phyloP scores from a whole-genome alignment of 2,113 vertebrate species.

The Colossoma macropomum region DNA sequence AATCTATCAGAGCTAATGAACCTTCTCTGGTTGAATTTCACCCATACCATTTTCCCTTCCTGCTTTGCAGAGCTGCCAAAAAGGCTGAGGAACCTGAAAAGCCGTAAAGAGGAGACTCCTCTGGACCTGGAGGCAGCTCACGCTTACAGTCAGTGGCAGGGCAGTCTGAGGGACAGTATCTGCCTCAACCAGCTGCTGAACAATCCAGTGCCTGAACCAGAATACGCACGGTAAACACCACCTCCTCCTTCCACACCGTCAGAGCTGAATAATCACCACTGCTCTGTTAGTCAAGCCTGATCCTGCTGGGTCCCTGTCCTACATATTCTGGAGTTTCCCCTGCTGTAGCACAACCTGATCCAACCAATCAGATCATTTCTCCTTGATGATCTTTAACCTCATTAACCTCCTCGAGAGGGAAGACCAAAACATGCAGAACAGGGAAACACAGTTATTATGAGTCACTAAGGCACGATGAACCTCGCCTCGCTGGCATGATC shows the following conservation, averaged over 20 bases:
- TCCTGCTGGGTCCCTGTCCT: too few relatives aligned
- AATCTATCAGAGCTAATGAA: background rate
- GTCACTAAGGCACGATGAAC: too few relatives aligned
- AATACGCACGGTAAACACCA: slow-evolving; percentile 76
- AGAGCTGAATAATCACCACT: too few relatives aligned
- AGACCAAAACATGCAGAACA: too few relatives aligned
- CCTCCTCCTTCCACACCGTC: background rate
- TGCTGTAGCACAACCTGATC: too few relatives aligned
- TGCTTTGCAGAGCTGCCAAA: background rate
- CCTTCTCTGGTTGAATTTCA: background rate
- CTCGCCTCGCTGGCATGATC: too few relatives aligned
- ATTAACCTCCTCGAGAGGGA: too few relatives aligned
- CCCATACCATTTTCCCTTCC: background rate
- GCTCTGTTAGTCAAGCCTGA: too few relatives aligned
- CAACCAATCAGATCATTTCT: too few relatives aligned
- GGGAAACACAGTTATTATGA: too few relatives aligned
- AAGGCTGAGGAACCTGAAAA: slow-evolving; percentile 61
- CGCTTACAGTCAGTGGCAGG: slow-evolving; percentile 88
- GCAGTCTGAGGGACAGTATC: slow-evolving; percentile 80
- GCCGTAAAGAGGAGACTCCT: slow-evolving; percentile 35
- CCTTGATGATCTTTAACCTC: too few relatives aligned
- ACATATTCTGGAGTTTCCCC: too few relatives aligned
- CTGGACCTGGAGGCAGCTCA: slow-evolving; percentile 77
- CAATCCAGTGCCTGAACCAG: slow-evolving; percentile 69
- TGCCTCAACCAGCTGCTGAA: slow-evolving; percentile 85